These are phyloP conservation scores for Campoplex nolae DNA, from an alignment of 2,888 invertebrate species.

Conservation along the genomic window DNA sequence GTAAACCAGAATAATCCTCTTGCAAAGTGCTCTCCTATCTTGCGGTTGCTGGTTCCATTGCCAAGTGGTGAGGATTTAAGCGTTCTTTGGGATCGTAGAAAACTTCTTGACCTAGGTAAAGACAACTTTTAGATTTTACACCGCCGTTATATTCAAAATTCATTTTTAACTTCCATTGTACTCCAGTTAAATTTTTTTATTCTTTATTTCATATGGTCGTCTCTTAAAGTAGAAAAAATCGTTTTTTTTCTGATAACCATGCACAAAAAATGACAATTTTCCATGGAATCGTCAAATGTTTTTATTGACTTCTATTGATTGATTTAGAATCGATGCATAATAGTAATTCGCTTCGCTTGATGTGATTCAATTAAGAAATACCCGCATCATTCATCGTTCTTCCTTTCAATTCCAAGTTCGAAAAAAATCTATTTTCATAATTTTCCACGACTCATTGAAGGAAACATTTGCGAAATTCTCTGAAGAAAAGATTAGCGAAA, in stretches of 20 bases:
- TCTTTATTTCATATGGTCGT: neutral
- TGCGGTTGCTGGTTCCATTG: conserved; percentile 15
- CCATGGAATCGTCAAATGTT: no score
- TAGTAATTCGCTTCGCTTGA: no score
- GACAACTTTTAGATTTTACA: conserved; percentile 8
- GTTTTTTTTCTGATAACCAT: neutral
- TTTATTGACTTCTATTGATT: no score
- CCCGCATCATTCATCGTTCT: no score
- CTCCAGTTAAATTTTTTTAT: neutral
- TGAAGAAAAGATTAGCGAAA: no score
- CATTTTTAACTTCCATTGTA: conserved; percentile 31
- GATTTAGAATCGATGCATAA: no score
- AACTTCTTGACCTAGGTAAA: conserved; percentile 48
- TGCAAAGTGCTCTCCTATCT: conserved; percentile 52
- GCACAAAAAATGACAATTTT: neutral
- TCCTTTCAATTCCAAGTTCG: no score
- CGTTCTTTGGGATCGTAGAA: conserved; percentile 55
- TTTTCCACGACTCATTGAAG: no score
- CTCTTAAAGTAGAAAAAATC: neutral
- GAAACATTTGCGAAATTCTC: no score
- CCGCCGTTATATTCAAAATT: conserved; percentile 26
- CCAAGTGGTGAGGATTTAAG: conserved; percentile 54
- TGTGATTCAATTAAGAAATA: no score
- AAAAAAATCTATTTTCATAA: no score
- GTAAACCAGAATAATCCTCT: conserved; percentile 64